phyloP scores from a whole-genome alignment of 2,888 invertebrate species.

The Chrysotoxum bicinctum region DNA sequence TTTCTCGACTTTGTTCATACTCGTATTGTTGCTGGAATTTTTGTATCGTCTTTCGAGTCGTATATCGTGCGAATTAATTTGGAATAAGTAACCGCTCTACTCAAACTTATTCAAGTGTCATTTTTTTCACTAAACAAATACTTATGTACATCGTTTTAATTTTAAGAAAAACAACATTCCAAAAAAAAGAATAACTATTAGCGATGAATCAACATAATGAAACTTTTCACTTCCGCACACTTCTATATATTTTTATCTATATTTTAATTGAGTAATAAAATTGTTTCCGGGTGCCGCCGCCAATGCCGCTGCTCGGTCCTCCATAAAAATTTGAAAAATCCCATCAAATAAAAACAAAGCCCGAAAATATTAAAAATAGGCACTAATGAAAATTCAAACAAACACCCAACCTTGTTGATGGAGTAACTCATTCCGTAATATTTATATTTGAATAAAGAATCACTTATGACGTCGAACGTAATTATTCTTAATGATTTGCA shows the following conservation, averaged over 20 bases:
- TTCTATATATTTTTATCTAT: slow-evolving; percentile 21
- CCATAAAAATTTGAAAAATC: slow-evolving; percentile 24
- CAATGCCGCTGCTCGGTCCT: neutral
- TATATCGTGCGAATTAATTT: too few relatives aligned
- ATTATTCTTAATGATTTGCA: slow-evolving; percentile 17
- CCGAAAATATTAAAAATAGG: slow-evolving; percentile 38
- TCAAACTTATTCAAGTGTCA: neutral
- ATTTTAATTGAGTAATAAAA: slow-evolving; percentile 36
- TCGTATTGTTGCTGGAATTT: too few relatives aligned
- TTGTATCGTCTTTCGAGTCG: too few relatives aligned
- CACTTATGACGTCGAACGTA: slow-evolving; percentile 57
- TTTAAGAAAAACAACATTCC: neutral
- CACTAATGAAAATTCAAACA: slow-evolving; percentile 62
- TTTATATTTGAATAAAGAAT: neutral
- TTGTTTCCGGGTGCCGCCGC: slow-evolving; percentile 37
- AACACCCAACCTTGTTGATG: slow-evolving; percentile 35
- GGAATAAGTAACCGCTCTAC: neutral
- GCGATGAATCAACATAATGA: neutral
- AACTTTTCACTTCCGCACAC: slow-evolving; percentile 5
- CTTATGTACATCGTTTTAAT: neutral
- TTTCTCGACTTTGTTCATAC: too few relatives aligned
- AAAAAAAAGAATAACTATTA: neutral
- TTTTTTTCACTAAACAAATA: neutral
- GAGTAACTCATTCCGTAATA: slow-evolving; percentile 40
- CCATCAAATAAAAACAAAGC: slow-evolving; percentile 24